Evolutionary conservation across 2,113 vertebrate species (phyloP).

Genomic region (Narcine bancroftii): DNA sequence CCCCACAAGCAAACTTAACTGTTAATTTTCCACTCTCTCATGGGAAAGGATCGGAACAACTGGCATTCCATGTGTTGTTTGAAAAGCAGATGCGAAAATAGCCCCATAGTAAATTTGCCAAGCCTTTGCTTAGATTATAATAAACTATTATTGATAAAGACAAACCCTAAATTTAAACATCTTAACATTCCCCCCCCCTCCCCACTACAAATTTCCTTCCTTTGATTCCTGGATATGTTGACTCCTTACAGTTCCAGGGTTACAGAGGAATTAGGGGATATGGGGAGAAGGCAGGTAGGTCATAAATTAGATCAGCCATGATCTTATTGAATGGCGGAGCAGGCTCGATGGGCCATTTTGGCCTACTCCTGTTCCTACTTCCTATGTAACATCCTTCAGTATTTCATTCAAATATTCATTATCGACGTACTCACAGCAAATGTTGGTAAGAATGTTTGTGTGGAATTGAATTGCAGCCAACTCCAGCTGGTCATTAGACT

Average conservation of each 20-base stretch:
- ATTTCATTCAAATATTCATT: neutral
- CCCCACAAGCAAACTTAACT: neutral
- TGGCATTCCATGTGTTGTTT: neutral
- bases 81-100: neutral
- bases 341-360: too few species aligned
- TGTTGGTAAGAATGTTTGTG: neutral
- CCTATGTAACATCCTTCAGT: neutral
- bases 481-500: neutral
- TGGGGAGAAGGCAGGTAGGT: too few species aligned
- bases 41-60: slow-evolving; percentile 5
- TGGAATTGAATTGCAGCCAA: neutral
- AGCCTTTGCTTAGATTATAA: neutral
- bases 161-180: neutral
- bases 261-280: too few species aligned
- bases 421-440: neutral
- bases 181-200: neutral
- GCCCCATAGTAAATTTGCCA: neutral
- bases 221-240: neutral
- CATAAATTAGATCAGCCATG: too few species aligned
- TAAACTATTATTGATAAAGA: neutral
- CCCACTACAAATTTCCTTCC: neutral
- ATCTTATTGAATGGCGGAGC: too few species aligned
- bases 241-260: neutral
- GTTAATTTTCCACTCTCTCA: neutral
- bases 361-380: too few species aligned